A percentile compares a stretch with the other conserved stretches of the same genome.
These are phyloP conservation scores for Myotis myotis DNA, from an alignment of 2,797 vertebrate species.

Conservation along the genomic window DNA sequence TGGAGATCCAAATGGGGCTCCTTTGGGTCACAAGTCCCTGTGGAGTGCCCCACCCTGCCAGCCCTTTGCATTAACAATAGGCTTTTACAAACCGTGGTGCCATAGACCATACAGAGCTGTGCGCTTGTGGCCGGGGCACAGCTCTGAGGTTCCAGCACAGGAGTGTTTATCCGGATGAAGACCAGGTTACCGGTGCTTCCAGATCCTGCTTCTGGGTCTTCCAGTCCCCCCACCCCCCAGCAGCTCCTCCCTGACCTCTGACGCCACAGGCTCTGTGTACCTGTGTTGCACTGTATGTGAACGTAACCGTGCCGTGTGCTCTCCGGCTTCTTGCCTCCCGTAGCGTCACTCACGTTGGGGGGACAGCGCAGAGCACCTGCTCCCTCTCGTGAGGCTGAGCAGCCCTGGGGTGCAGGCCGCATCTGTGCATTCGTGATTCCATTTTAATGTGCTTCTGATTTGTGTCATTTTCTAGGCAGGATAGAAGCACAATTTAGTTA, in stretches of 20 bases:
- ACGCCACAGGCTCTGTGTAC: neutral
- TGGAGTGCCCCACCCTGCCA: neutral
- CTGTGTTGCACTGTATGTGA: neutral
- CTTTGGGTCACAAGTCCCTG: neutral
- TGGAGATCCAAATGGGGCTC: neutral
- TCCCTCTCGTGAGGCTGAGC: too few species aligned
- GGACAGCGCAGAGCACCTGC: neutral
- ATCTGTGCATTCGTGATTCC: neutral
- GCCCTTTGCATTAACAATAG: neutral
- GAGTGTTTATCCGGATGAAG: neutral
- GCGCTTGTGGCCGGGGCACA: neutral
- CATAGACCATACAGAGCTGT: neutral
- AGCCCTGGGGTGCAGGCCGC: neutral
- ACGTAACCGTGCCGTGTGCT: rapidly evolving
- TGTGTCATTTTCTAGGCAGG: neutral
- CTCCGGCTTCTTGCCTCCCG: neutral
- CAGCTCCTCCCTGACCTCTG: neutral
- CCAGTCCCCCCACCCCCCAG: rapidly evolving
- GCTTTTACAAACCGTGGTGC: neutral
- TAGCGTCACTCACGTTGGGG: neutral
- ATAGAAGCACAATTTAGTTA: neutral
- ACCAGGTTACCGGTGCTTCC: neutral
- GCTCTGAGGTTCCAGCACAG: neutral
- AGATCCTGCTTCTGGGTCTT: too few species aligned
- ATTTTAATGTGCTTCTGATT: neutral